phyloP scores from a whole-genome alignment of 1,140 invertebrate species.

The Penaeus vannamei region DNA sequence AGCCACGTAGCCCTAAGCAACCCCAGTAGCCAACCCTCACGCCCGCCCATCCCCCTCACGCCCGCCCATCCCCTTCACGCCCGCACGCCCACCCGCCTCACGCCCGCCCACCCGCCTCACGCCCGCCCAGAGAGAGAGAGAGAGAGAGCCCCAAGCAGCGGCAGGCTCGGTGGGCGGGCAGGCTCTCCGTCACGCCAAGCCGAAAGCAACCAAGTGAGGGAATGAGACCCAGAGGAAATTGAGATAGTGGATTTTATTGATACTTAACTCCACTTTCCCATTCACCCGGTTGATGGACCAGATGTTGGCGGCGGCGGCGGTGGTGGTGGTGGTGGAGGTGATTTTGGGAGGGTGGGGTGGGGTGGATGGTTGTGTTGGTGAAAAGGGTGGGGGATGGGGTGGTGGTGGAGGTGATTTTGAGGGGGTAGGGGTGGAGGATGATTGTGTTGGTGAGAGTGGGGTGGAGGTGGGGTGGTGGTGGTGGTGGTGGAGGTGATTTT shows the following conservation, averaged over 20 bases:
- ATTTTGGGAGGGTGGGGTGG: neutral
- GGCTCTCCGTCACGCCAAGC: neutral
- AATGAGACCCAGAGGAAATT: constrained; percentile 56
- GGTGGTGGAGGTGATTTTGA: too few species aligned
- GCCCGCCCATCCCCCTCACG: neutral
- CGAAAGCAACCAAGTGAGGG: neutral
- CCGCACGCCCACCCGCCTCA: neutral
- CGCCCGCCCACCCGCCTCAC: neutral
- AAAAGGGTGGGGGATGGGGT: too few species aligned
- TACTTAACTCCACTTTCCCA: constrained; percentile 51
- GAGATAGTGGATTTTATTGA: constrained; percentile 57
- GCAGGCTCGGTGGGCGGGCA: neutral
- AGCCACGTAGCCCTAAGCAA: neutral
- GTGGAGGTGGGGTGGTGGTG: too few species aligned
- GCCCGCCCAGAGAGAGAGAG: neutral
- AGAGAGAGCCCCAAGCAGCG: neutral
- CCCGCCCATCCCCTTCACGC: neutral
- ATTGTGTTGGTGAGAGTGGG: too few species aligned
- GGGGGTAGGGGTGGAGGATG: too few species aligned
- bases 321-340: neutral
- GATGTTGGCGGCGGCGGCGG: too few species aligned
- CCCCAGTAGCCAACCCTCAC: neutral
- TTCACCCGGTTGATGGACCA: constrained; percentile 41
- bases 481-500: neutral
- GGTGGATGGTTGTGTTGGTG: too few species aligned